Evolutionary conservation across 2,797 vertebrate species (phyloP).

Genomic region (Potorous gilbertii): DNA sequence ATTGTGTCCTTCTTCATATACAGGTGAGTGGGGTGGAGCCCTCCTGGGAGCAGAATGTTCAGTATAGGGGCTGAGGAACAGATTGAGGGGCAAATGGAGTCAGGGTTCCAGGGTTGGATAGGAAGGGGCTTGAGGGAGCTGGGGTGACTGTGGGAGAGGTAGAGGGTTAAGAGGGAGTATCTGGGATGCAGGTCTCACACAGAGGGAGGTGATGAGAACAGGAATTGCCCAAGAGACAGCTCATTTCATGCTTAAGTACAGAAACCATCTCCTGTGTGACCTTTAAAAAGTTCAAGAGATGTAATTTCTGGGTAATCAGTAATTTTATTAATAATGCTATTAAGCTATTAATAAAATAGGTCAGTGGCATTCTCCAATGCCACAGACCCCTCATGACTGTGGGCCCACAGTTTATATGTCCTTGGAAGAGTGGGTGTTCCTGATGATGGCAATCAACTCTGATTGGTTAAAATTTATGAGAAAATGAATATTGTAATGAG

Average conservation of each 20-base stretch:
- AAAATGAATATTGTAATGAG: neutral
- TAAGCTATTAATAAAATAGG: neutral
- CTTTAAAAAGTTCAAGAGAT: neutral
- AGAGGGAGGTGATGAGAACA: neutral
- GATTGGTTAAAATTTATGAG: neutral
- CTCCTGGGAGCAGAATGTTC: neutral
- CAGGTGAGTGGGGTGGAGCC: constrained; percentile 84
- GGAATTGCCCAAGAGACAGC: neutral
- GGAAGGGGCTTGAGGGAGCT: neutral
- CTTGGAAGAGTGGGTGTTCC: neutral
- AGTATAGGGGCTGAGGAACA: neutral
- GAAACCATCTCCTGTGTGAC: neutral
- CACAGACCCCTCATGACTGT: neutral
- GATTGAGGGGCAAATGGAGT: neutral
- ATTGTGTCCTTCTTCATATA: constrained; percentile 92
- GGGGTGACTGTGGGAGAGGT: neutral
- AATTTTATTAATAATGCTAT: neutral
- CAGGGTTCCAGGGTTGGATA: neutral
- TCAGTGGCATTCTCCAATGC: neutral
- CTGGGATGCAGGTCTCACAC: neutral
- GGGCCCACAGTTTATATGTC: neutral
- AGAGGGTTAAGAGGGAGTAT: neutral
- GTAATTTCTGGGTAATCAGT: neutral
- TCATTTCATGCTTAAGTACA: neutral
- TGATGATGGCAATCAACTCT: neutral